Evolutionary conservation across 2,113 vertebrate genomes (phyloP), one percentile per base, ranked within the genome.

Genomic region (Epinephelus fuscoguttatus): DNA sequence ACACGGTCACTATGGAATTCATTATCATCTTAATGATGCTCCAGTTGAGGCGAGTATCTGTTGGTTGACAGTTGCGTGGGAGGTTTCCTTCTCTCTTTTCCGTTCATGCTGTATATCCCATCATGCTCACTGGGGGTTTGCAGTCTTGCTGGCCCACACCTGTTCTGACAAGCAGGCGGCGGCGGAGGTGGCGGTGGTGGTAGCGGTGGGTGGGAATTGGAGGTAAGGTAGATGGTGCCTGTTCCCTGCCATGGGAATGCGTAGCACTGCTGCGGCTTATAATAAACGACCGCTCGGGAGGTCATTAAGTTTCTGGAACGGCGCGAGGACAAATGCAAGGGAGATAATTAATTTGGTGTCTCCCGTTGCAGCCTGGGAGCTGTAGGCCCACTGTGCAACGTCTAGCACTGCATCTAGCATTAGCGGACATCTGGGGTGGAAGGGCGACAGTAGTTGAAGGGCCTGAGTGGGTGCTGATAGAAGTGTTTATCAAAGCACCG

Each of bases 221-320:
- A 87, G 52, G 70, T 75, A 53, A 82, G 84, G 84, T 89, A 75
- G 86, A 75, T 42, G 55, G 23, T 82, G 70, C 66, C 71, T 81
- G 83, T 66, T 85, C 86, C 67, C 70, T 49, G 45, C 86, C 63
- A 59, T 53, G 83, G 82, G 84, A 92, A 91, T 52, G 79, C 40
- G 42, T 82, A 87, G 67, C 88, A 69, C 81, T 47, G 79, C 87
- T 81, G 76, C 37, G 37, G 88, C 87, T 93, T 84, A 91, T 95
- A 93, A 95, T 95, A 94, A 94, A 96, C 79, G 92, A 94, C 92
- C 90, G 82, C 91, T 90, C 87, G 85, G 93, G 93, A 95, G 94
- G 94, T 95, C 94, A 90, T 95, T 95, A 93, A 74, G 88, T 94
- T 91, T 94, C 90, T 88, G 88, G 91, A 91, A 84, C 81, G n/a